Percentiles rank a stretch among this genome's conserved stretches.
Conservation (phyloP, 2,797 vertebrate species). For the Balearica regulorum region DNA sequence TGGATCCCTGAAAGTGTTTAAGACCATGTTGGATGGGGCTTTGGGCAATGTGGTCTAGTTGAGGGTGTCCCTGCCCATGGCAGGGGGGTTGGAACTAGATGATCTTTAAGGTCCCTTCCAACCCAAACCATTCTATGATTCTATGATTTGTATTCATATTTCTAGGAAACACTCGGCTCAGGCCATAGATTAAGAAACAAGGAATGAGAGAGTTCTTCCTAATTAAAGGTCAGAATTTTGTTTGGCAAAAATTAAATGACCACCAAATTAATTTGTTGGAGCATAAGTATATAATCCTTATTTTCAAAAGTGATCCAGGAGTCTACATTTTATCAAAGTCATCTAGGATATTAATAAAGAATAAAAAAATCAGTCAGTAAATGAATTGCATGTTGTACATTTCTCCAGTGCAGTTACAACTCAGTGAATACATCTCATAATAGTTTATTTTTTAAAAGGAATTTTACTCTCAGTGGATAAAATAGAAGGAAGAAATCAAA, state of each 20-base stretch:
- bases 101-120: too few species aligned
- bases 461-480: not conserved
- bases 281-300: not conserved
- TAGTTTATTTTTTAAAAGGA: not conserved
- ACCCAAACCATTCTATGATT: too few species aligned
- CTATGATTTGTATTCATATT: not conserved
- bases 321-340: not conserved
- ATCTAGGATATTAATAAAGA: not conserved
- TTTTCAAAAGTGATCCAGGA: not conserved
- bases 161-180: not conserved
- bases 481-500: not conserved
- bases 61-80: too few species aligned
- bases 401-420: not conserved
- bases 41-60: too few species aligned
- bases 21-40: too few species aligned
- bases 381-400: not conserved
- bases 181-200: not conserved
- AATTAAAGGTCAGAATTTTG: not conserved
- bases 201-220: not conserved
- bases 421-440: not conserved
- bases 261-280: not conserved
- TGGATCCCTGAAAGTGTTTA: too few species aligned
- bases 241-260: not conserved
- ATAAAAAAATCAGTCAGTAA: not conserved
- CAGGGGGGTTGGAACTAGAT: too few species aligned